Evolutionary conservation across 2,888 invertebrate species (phyloP).

Genomic region (Atrina japonica): DNA sequence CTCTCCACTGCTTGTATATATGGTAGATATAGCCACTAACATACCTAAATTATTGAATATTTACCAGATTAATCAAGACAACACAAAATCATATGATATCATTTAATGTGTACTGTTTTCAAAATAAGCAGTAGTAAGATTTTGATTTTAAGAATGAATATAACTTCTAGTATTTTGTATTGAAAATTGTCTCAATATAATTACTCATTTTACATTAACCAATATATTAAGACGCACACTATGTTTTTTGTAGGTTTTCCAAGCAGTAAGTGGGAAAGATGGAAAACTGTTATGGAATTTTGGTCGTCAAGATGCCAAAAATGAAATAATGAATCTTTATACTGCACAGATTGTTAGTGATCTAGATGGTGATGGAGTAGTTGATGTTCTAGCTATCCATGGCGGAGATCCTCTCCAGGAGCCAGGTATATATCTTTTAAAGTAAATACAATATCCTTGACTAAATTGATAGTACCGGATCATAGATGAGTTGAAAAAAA

Average conservation of each 20-base stretch:
- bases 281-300: constrained; percentile 87
- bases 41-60: too few relatives aligned
- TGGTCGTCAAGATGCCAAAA: constrained; percentile 80
- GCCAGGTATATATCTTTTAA: constrained; percentile 78
- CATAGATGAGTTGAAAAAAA: too few relatives aligned
- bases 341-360: constrained; percentile 88
- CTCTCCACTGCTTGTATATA: too few relatives aligned
- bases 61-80: too few relatives aligned
- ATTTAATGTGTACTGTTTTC: too few relatives aligned
- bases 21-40: too few relatives aligned
- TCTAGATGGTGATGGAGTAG: constrained; percentile 84
- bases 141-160: too few relatives aligned
- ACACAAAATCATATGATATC: too few relatives aligned
- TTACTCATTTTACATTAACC: not conserved
- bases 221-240: not conserved
- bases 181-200: not conserved
- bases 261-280: constrained; percentile 86
- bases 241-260: constrained; percentile 78
- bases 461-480: too few relatives aligned
- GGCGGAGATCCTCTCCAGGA: constrained; percentile 82
- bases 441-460: too few relatives aligned
- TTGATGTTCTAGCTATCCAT: constrained; percentile 88
- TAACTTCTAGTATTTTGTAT: too few relatives aligned
- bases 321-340: constrained; percentile 83
- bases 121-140: too few relatives aligned